Evolutionary conservation across 1,140 invertebrate species (phyloP).

Genomic region (Lepeophtheirus salmonis): DNA sequence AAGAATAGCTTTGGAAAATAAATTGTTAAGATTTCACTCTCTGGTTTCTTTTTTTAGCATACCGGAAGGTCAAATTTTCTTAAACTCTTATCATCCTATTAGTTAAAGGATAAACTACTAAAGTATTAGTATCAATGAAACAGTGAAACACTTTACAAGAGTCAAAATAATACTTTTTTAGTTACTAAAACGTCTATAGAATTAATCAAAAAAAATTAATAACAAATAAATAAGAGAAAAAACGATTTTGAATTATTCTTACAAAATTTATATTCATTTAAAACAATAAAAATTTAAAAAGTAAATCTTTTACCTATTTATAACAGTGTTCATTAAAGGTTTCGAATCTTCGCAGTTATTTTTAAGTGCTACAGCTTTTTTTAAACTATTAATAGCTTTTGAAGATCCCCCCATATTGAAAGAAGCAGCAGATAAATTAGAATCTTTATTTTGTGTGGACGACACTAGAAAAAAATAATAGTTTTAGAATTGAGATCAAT

Average conservation of each 20-base stretch:
- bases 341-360: background rate
- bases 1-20: too few relatives aligned
- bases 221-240: background rate
- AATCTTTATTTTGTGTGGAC: background rate
- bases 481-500: too few relatives aligned
- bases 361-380: background rate
- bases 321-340: background rate
- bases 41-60: too few relatives aligned
- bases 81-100: too few relatives aligned
- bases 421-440: background rate
- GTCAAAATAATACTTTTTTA: too few relatives aligned
- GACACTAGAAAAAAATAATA: slow-evolving; percentile 5
- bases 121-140: too few relatives aligned
- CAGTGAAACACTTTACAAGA: too few relatives aligned
- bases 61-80: too few relatives aligned
- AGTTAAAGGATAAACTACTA: too few relatives aligned
- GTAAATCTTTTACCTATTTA: background rate
- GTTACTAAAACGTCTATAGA: too few relatives aligned
- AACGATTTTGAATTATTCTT: background rate
- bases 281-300: too few relatives aligned
- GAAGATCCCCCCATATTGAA: background rate
- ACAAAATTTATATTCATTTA: background rate
- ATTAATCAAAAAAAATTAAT: slow-evolving; percentile 1
- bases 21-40: too few relatives aligned
- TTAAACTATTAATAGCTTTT: slow-evolving; percentile 2